Conservation (phyloP, 1,140 invertebrate species). For the Pachyrhynchus sulphureomaculatus region DNA sequence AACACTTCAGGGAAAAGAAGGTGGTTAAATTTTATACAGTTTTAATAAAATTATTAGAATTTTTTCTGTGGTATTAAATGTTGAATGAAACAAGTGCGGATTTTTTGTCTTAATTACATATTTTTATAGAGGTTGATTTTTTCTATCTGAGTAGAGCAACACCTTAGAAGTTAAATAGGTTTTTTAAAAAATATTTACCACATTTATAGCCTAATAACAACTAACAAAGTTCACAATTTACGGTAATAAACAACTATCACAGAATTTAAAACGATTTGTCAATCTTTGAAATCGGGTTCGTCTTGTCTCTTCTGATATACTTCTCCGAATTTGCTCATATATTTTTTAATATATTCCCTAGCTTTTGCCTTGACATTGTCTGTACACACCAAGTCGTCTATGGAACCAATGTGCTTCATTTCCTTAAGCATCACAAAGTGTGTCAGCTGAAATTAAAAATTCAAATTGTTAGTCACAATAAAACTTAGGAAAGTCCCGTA, state of each 20-base stretch:
- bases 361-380: conserved; percentile 93
- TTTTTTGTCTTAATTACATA: no score
- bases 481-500: not conserved
- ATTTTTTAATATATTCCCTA: conserved; percentile 92
- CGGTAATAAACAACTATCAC: not conserved
- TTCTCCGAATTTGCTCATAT: conserved; percentile 90
- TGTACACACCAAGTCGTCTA: conserved; percentile 85
- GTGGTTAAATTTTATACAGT: no score
- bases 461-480: not conserved
- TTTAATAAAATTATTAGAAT: no score
- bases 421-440: conserved; percentile 97
- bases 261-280: not conserved
- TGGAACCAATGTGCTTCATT: conserved; percentile 85
- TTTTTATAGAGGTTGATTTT: no score
- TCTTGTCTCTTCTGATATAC: conserved; percentile 60
- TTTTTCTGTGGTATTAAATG: no score
- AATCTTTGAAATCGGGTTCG: conserved; percentile 42
- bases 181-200: no score
- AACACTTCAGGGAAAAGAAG: no score
- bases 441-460: conserved; percentile 72
- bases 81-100: no score
- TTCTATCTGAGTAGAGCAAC: no score
- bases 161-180: no score
- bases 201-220: no score
- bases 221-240: no score